Percentiles rank a stretch among this genome's conserved stretches.
These are phyloP conservation scores for Laspeyria flexula DNA, from an alignment of 2,888 invertebrate genomes.

Conservation along the genomic window DNA sequence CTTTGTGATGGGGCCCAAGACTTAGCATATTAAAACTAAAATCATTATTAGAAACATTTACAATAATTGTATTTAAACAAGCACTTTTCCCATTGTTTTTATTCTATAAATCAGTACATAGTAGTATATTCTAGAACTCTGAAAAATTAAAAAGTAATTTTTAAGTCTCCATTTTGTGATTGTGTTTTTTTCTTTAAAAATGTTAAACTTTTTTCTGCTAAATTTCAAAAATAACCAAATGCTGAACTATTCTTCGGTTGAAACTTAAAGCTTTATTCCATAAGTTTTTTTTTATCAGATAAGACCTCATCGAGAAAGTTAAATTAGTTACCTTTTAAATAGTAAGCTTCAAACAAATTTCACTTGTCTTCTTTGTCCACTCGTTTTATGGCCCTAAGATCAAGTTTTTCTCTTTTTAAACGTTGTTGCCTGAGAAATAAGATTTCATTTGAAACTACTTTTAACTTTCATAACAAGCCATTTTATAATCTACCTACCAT, in stretches of 20 bases:
- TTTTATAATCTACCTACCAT: constrained; percentile 26
- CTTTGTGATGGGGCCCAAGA: constrained; percentile 17
- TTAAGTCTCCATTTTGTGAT: no score
- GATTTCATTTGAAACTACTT: constrained; percentile 46
- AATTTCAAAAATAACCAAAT: no score
- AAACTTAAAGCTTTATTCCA: not conserved
- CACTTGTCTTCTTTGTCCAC: not conserved
- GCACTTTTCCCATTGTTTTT: no score
- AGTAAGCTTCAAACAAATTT: not conserved
- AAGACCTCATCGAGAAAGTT: not conserved
- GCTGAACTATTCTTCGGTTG: not conserved
- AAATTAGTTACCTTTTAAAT: not conserved
- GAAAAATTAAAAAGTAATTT: no score
- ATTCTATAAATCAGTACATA: no score
- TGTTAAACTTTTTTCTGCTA: no score
- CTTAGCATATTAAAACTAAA: no score
- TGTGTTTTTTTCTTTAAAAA: no score
- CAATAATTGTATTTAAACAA: no score
- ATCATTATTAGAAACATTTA: no score
- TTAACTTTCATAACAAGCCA: constrained; percentile 36
- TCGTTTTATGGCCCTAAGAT: constrained; percentile 5
- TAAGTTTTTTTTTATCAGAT: not conserved
- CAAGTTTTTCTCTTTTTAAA: constrained; percentile 15
- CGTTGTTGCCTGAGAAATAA: constrained; percentile 25
- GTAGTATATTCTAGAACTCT: no score